Evolutionary conservation across 2,113 vertebrate genomes (phyloP).

Genomic region (Pelvicachromis taeniatus): DNA sequence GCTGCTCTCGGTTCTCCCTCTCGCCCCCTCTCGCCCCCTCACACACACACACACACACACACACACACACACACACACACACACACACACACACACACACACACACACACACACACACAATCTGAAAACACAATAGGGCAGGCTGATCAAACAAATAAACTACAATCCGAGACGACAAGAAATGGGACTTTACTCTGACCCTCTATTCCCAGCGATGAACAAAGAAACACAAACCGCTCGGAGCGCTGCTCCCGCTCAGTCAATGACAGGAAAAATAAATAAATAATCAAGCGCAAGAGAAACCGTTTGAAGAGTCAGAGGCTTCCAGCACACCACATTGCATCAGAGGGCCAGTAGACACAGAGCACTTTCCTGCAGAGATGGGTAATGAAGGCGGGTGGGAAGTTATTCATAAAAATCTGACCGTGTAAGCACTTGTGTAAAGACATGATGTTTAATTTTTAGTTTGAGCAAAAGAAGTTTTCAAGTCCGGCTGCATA

Average conservation of each 20-base stretch:
- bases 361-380: conserved; percentile 58
- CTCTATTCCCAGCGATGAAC: conserved; percentile 55
- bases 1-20: background rate
- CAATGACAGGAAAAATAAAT: conserved; percentile 62
- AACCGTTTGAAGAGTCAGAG: conserved; percentile 68
- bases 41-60: background rate
- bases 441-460: conserved; percentile 71
- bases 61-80: background rate
- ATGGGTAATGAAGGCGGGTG: conserved; percentile 63
- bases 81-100: background rate
- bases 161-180: conserved; percentile 38
- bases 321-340: conserved; percentile 62
- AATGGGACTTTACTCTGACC: conserved; percentile 30
- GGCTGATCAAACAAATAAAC: conserved; percentile 59
- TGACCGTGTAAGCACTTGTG: conserved; percentile 72
- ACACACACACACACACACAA: background rate
- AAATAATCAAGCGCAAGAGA: conserved; percentile 54
- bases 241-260: conserved; percentile 45
- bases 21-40: background rate
- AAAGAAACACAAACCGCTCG: conserved; percentile 58
- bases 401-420: conserved; percentile 72
- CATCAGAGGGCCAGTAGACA: conserved; percentile 68
- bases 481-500: conserved; percentile 63
- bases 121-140: conserved; percentile 20
- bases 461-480: conserved; percentile 66